These are phyloP conservation scores for Charaxes varanes DNA, from an alignment of 1,140 invertebrate genomes.

Conservation along the genomic window DNA sequence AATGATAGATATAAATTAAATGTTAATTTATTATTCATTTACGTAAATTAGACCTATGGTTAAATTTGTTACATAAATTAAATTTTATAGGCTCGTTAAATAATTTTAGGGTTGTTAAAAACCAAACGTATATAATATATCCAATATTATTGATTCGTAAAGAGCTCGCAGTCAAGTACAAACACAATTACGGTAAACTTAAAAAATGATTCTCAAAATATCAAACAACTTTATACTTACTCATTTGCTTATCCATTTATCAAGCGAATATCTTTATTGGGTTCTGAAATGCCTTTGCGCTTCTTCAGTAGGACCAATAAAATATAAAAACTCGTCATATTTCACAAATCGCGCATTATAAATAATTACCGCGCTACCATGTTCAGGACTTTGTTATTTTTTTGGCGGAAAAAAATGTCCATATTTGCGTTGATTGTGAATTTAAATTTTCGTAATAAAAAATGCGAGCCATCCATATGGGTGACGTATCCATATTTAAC, in stretches of 20 bases:
- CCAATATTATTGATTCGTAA: no score
- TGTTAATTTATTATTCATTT: no score
- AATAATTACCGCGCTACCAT: conserved; percentile 15
- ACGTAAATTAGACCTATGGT: no score
- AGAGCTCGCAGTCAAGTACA: neutral
- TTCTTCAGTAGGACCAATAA: conserved; percentile 8
- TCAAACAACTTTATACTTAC: no score
- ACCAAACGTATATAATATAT: no score
- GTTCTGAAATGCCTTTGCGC: conserved; percentile 1
- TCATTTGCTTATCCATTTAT: conserved; percentile 4
- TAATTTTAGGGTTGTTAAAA: no score
- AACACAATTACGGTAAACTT: neutral
- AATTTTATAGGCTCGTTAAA: no score
- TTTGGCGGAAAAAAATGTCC: conserved; percentile 14
- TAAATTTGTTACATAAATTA: no score
- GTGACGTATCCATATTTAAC: conserved; percentile 38
- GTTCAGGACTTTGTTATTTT: conserved; percentile 7
- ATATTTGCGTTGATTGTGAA: conserved; percentile 15
- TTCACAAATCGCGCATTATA: conserved; percentile 14
- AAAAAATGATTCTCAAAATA: neutral
- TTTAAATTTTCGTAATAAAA: conserved; percentile 13
- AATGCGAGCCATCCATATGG: conserved; percentile 17
- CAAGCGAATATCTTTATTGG: conserved; percentile 1
- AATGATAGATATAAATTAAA: no score
- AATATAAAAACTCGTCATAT: conserved; percentile 2